Evolutionary conservation across 2,113 vertebrate species (phyloP), one percentile per base, ranked within the genome.

Genomic region (Columbina picui): DNA sequence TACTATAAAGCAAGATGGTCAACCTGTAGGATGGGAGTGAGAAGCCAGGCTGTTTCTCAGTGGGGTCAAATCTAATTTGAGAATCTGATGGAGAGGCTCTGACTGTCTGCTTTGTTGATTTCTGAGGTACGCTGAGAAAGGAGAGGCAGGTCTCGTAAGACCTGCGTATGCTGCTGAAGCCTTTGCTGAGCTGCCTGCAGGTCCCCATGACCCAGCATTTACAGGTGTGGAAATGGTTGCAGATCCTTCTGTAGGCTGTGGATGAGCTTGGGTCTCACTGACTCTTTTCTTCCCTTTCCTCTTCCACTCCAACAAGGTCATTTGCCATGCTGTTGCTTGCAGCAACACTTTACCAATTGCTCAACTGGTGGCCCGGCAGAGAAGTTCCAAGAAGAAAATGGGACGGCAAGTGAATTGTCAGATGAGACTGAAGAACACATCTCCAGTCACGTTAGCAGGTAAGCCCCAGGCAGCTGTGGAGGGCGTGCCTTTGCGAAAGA

Each of bases 321-420:
- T 90, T 73, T 99, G 99, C 97, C 98, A 98, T 71, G 99, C 99
- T 29, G 96, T 98, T 50, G 97, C 98, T 39, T 99, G 98, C 91
- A 83, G 97, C 55, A 99, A 99, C 91, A 99, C 99, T 0, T 97
- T 97, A 50, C 98, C 98, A 85, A 98, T 99, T 43, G 98, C 99
- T 77, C 98, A 99, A 84, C 96, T 99, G 65, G 99, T 99, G 78
- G 98, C 99, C 39, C 97, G 96, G 32, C 99, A 99, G 97, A 98
- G 97, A 89, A 98, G 90, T 91, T 97, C 98, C 23, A 99, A 99
- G 96, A 99, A 97, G 96, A 98, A 98, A 84, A 94, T 95, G 2
- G 98, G 98, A 30, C 97, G 98, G 20, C 90, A 99, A 32, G 98
- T 99, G 81, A 99, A 98, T 94, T 99, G 98, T 97, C 98, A 97